A percentile compares a stretch with the other conserved stretches of the same genome.
Evolutionary conservation across 2,113 vertebrate genomes (phyloP).

Genomic region (Muntiacus muntjak): DNA sequence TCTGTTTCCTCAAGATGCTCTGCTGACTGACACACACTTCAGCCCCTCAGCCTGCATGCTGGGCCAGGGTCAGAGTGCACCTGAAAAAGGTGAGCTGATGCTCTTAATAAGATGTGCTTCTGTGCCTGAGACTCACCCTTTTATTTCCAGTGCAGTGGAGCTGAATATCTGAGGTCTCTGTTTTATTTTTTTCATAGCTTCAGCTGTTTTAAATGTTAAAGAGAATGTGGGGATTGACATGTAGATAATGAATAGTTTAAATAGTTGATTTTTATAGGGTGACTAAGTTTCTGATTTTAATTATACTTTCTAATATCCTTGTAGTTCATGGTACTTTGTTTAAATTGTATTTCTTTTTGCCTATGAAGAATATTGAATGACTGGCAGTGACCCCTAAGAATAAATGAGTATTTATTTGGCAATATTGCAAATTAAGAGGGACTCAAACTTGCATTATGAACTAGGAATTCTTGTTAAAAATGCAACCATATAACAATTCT

Average conservation of each 20-base stretch:
- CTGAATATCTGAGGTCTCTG: background rate
- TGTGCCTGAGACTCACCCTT: background rate
- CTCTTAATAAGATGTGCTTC: background rate
- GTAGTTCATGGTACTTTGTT: background rate
- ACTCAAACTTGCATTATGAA: background rate
- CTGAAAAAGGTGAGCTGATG: background rate
- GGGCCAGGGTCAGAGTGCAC: background rate
- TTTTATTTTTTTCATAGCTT: background rate
- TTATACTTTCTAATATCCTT: background rate
- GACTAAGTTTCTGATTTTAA: background rate
- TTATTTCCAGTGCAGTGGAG: background rate
- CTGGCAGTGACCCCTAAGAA: background rate
- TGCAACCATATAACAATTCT: background rate
- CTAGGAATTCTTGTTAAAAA: background rate
- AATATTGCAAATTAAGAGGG: background rate
- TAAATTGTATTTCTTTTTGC: background rate
- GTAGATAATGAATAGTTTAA: background rate
- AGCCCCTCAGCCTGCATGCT: accelerated
- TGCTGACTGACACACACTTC: background rate
- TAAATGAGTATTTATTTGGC: background rate
- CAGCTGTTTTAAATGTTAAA: background rate
- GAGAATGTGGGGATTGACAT: background rate
- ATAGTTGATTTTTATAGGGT: background rate
- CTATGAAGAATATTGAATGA: background rate
- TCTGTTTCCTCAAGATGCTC: background rate